Evolutionary conservation across 1,140 invertebrate genomes (phyloP), one percentile per base, ranked within the genome.

Genomic region (Ridgeia piscesae): DNA sequence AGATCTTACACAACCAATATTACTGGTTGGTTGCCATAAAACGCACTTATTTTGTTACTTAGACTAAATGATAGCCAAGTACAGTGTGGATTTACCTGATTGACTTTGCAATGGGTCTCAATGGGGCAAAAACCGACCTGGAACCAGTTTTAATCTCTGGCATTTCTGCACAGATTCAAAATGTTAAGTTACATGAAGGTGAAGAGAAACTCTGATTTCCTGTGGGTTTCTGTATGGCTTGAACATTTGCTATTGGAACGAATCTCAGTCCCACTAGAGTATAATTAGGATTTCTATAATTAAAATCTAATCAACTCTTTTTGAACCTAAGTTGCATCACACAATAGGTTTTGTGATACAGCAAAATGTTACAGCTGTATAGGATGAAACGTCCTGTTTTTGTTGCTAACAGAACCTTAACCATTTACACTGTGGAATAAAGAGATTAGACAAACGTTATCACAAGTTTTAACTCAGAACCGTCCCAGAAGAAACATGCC

Each of bases 241-340:
- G 58, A 77, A 21, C 27, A 31, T 77, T 77, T 31, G 58, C 58
- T 77, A 21, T 17, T 77, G 58, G 58, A 31, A 77, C 2, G 27
- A 77, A 77, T 77, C 58, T 77, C 58, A 77, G 0, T 77, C 58
- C 27, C 17, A 21, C 58, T 77, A 77, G 11, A 77, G 58, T 9
- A 77, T 77, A 77, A n/a, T 77, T 77, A 77, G 58, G 58, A 77
- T 77, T 77, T 77, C 58, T 77, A 77, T 77, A 77, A 77, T 77
- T 14, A 77, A 77, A 77, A 77, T 77, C 58, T 77, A 77, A 77
- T 77, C 27, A 77, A 77, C 17, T 77, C 58, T 21, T 27, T 21
- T 77, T 31, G 58, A 77, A 77, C 2, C 14, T 31, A 21, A 77
- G 58, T 21, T 77, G 58, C 58, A 77, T 77, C 27, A 31, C 14